phyloP scores from a whole-genome alignment of 2,888 invertebrate species.

The Cataglyphis altisquamis region DNA sequence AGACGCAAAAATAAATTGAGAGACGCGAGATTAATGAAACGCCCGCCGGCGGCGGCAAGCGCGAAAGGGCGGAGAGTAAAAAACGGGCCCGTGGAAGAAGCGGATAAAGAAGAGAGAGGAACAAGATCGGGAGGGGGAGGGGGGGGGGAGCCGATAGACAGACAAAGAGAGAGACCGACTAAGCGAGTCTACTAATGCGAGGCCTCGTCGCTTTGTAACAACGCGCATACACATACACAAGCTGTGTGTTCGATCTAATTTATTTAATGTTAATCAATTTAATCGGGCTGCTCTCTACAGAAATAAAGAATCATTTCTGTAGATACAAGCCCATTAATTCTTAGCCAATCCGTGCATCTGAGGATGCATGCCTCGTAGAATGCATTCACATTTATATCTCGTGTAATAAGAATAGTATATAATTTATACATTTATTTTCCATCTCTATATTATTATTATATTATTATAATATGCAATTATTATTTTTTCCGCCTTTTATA shows the following conservation, averaged over 20 bases:
- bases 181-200: constrained; percentile 61
- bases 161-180: constrained; percentile 50
- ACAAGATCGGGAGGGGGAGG: constrained; percentile 36
- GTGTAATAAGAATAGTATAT: not conserved
- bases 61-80: constrained; percentile 77
- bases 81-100: constrained; percentile 61
- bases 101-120: constrained; percentile 61
- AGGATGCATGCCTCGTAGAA: not conserved
- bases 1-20: constrained; percentile 85
- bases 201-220: constrained; percentile 62
- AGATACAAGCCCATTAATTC: constrained; percentile 28
- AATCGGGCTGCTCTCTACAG: constrained; percentile 23
- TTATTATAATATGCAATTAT: too few relatives aligned
- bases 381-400: constrained; percentile 12
- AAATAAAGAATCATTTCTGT: constrained; percentile 26
- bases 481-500: too few relatives aligned
- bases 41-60: constrained; percentile 82
- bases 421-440: not conserved
- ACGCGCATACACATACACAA: constrained; percentile 48
- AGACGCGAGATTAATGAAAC: constrained; percentile 85
- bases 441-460: constrained; percentile 10
- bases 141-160: constrained; percentile 49
- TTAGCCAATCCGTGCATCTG: not conserved
- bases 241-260: constrained; percentile 82
- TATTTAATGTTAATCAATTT: constrained; percentile 84